Conservation (phyloP, 2,797 vertebrate genomes). For the Phataginus tetradactyla region DNA sequence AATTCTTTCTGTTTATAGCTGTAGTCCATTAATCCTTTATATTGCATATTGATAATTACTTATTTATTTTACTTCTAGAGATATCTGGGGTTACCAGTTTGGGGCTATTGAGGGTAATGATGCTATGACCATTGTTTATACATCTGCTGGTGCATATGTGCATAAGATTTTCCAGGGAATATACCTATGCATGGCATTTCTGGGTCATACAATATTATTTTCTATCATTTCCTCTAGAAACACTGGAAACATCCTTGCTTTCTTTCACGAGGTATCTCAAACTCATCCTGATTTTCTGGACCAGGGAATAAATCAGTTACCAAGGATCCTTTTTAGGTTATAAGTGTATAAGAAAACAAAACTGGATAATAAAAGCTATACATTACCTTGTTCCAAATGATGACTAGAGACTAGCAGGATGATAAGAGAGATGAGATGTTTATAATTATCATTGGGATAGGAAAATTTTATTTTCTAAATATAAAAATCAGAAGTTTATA, state of each 20-base stretch:
- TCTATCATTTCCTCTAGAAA: neutral
- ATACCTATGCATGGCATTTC: neutral
- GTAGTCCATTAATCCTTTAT: neutral
- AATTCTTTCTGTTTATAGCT: neutral
- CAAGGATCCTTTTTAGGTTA: neutral
- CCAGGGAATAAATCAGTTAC: neutral
- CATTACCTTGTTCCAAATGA: neutral
- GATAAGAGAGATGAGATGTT: neutral
- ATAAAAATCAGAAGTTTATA: neutral
- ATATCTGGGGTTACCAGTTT: neutral
- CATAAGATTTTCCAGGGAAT: neutral
- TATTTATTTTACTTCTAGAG: neutral
- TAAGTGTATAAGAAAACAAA: neutral
- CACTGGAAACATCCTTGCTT: neutral
- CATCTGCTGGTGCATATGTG: neutral
- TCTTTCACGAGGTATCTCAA: neutral
- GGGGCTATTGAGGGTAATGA: neutral
- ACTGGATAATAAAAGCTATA: neutral
- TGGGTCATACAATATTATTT: neutral
- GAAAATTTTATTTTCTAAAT: neutral
- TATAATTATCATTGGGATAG: neutral
- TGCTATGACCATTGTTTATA: neutral
- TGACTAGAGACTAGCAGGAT: neutral
- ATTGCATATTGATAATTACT: neutral
- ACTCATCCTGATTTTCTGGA: neutral